Evolutionary conservation across 2,113 vertebrate genomes (phyloP).

Genomic region (Anarhynchus alexandrinus): DNA sequence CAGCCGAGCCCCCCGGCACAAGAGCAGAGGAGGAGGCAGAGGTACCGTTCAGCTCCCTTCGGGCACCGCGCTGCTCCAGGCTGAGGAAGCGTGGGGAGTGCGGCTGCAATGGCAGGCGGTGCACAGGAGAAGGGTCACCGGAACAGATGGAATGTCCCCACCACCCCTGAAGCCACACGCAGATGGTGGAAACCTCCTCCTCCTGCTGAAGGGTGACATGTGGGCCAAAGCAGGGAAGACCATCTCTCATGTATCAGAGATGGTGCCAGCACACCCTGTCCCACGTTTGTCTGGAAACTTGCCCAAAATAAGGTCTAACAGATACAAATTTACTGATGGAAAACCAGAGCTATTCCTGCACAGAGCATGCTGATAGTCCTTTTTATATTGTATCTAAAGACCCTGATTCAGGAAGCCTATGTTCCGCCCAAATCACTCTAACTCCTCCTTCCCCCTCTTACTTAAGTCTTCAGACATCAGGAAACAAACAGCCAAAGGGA

Average conservation of each 20-base stretch:
- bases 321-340: not conserved
- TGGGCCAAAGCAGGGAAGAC: not conserved
- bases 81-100: not conserved
- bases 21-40: not conserved
- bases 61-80: accelerated
- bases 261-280: not conserved
- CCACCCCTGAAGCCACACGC: not conserved
- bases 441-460: not conserved
- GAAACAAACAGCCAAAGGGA: not conserved
- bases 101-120: accelerated
- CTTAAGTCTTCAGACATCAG: not conserved
- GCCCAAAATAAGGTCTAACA: not conserved
- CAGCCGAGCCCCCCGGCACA: no score
- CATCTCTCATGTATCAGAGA: accelerated
- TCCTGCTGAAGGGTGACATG: not conserved
- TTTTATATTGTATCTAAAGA: not conserved
- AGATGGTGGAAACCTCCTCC: not conserved
- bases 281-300: not conserved
- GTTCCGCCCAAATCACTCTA: not conserved
- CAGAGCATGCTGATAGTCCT: not conserved
- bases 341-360: not conserved
- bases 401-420: not conserved
- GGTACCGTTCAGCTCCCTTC: not conserved
- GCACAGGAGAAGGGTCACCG: accelerated
- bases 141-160: accelerated